Conservation (phyloP, 2,888 invertebrate genomes). For the Zele albiditarsus region DNA sequence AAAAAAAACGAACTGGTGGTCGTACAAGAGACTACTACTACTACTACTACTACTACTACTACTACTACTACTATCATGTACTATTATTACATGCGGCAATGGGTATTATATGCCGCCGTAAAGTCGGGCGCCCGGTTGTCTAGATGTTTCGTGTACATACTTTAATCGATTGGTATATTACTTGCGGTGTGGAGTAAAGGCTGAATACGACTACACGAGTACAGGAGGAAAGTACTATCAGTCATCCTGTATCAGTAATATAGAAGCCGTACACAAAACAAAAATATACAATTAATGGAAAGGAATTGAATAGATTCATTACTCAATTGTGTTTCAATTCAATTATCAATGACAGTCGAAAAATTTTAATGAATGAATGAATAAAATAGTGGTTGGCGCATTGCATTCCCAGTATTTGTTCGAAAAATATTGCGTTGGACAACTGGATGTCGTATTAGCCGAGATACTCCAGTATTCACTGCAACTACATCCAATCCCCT, state of each 20-base stretch:
- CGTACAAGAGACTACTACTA: background rate
- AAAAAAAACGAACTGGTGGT: background rate
- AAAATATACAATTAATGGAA: background rate
- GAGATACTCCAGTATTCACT: too few species aligned
- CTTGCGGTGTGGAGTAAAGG: background rate
- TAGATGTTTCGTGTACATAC: slow-evolving; percentile 24
- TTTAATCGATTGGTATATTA: slow-evolving; percentile 17
- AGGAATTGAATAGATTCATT: too few species aligned
- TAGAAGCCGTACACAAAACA: background rate
- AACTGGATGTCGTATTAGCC: too few species aligned
- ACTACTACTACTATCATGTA: background rate
- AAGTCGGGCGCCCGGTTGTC: slow-evolving; percentile 26
- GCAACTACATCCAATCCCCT: too few species aligned
- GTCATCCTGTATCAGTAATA: background rate
- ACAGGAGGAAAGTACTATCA: too few species aligned
- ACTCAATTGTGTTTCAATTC: too few species aligned
- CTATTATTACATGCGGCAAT: background rate
- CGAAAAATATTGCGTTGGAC: too few species aligned
- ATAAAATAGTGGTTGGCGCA: too few species aligned
- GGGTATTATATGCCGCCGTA: slow-evolving; percentile 10
- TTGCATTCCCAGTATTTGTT: too few species aligned
- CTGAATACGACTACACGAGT: background rate
- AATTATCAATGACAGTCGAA: too few species aligned
- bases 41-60: background rate
- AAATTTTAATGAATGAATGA: too few species aligned